Evolutionary conservation across 2,888 invertebrate genomes (phyloP).

Genomic region (Phyto melanocephala): DNA sequence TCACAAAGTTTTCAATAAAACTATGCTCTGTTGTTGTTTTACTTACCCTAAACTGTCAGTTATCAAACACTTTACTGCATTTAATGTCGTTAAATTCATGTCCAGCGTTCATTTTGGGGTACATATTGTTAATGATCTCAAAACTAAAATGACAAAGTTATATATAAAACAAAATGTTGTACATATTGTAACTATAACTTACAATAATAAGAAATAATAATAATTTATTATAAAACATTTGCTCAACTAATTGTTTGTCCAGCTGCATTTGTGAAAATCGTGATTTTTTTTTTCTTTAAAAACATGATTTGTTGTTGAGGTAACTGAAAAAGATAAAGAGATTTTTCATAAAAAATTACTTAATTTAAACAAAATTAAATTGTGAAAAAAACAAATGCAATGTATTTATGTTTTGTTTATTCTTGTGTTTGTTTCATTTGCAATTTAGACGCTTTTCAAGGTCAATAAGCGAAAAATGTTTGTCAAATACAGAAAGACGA

Average conservation of each 20-base stretch:
- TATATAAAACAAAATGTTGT: not conserved
- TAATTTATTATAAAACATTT: constrained; percentile 1
- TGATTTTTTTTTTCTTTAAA: constrained; percentile 18
- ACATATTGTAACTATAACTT: not conserved
- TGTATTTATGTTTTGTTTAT: not conserved
- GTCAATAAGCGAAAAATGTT: constrained; percentile 16
- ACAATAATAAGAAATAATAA: not conserved
- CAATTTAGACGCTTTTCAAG: constrained; percentile 11
- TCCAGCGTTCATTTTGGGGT: too few species aligned
- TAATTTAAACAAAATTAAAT: constrained; percentile 28
- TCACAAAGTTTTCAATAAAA: too few species aligned
- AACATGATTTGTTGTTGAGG: constrained; percentile 24
- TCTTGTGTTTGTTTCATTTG: constrained; percentile 4
- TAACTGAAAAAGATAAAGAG: not conserved
- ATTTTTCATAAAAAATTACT: constrained; percentile 20
- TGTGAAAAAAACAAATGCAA: constrained; percentile 12
- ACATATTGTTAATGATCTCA: too few species aligned
- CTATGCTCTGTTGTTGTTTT: too few species aligned
- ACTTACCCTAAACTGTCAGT: too few species aligned
- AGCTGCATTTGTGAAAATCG: constrained; percentile 48
- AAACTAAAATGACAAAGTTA: too few species aligned
- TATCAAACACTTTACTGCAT: too few species aligned
- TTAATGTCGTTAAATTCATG: too few species aligned
- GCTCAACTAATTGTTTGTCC: constrained; percentile 37
- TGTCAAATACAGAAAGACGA: constrained; percentile 13